Percentiles rank a stretch among this genome's conserved stretches.
Conservation (phyloP, 1,140 invertebrate species). For the Diplogasteroides magnus region DNA sequence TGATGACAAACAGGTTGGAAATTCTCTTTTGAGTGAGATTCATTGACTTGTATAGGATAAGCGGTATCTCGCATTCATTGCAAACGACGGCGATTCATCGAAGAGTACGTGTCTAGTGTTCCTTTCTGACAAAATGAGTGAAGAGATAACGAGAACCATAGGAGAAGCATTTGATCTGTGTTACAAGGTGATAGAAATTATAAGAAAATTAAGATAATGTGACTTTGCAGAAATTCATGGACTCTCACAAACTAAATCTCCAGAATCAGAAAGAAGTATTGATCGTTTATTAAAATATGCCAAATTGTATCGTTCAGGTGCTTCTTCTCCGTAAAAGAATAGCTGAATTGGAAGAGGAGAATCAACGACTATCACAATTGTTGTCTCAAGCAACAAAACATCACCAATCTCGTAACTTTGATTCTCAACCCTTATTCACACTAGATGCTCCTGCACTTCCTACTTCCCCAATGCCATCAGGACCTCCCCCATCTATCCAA, state of each 20-base stretch:
- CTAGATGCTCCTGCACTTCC: constrained; percentile 29
- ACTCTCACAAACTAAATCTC: constrained; percentile 33
- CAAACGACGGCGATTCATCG: constrained; percentile 29
- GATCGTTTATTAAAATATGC: no score
- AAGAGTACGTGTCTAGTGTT: constrained; percentile 44
- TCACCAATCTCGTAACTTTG: neutral
- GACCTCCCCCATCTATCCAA: constrained; percentile 27
- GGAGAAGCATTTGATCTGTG: constrained; percentile 49
- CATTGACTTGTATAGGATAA: constrained; percentile 39
- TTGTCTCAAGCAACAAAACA: constrained; percentile 19
- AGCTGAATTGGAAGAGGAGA: constrained; percentile 43
- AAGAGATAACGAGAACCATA: constrained; percentile 48
- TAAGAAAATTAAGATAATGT: constrained; percentile 2
- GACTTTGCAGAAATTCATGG: constrained; percentile 37
- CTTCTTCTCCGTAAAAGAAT: constrained; percentile 40
- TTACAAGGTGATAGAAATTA: constrained; percentile 43
- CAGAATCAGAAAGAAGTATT: constrained; percentile 31
- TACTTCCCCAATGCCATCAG: constrained; percentile 36
- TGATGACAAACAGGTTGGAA: constrained; percentile 45
- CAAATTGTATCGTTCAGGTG: constrained; percentile 8
- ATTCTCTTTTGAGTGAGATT: constrained; percentile 1
- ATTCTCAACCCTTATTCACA: neutral
- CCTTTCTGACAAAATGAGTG: constrained; percentile 49
- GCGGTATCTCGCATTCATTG: constrained; percentile 49
- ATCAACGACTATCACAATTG: constrained; percentile 15